Percentiles rank a stretch among this genome's conserved stretches.
phyloP scores from a whole-genome alignment of 2,113 vertebrate species.

The Vulpes lagopus region DNA sequence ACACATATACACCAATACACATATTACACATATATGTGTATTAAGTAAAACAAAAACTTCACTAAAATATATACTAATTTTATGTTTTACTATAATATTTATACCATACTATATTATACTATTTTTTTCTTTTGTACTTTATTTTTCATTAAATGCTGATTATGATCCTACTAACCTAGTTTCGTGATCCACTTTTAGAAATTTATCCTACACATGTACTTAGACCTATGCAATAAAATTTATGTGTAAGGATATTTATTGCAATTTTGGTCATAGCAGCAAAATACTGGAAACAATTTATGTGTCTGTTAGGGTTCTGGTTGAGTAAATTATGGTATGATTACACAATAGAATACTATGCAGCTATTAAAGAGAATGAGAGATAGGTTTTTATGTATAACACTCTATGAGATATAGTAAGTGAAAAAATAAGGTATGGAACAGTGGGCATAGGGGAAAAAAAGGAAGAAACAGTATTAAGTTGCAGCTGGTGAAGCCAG shows the following conservation, averaged over 20 bases:
- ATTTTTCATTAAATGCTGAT: slow-evolving; percentile 11
- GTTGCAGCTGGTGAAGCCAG: slow-evolving; percentile 3
- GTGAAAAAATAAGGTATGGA: background rate
- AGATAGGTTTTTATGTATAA: background rate
- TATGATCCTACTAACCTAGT: background rate
- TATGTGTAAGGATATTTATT: background rate
- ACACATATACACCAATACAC: background rate
- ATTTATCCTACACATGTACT: background rate
- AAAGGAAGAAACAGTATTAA: background rate
- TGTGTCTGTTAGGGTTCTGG: background rate
- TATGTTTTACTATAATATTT: background rate
- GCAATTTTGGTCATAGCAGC: background rate
- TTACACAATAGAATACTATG: background rate
- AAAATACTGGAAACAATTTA: background rate
- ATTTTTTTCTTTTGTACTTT: background rate
- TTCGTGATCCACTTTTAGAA: slow-evolving; percentile 23
- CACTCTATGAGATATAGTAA: background rate
- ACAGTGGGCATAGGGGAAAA: background rate
- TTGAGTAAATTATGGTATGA: background rate
- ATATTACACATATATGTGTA: background rate
- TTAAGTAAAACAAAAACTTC: background rate
- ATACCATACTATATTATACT: background rate
- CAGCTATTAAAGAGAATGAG: background rate
- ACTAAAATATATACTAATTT: background rate
- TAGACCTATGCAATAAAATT: background rate